Evolutionary conservation across 2,797 vertebrate species (phyloP).

Genomic region (Periparus ater): DNA sequence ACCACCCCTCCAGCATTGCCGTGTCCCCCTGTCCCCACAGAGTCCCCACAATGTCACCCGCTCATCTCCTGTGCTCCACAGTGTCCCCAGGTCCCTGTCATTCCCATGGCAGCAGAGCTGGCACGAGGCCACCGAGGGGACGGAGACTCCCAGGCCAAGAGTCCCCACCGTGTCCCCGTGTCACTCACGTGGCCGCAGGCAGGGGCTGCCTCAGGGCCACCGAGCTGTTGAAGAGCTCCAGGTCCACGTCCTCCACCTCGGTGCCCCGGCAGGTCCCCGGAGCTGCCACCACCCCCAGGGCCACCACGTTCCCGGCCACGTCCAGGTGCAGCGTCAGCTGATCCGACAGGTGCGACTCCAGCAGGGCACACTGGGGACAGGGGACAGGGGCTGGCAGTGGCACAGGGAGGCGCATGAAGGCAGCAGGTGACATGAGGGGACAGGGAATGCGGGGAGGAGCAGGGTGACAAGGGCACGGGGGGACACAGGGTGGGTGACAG

Average conservation of each 20-base stretch:
- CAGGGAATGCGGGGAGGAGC: no score
- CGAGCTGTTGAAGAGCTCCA: conserved; percentile 90
- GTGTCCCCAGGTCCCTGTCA: no score
- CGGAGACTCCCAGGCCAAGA: no score
- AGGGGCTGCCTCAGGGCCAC: conserved; percentile 81
- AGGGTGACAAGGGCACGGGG: neutral
- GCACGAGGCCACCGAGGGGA: no score
- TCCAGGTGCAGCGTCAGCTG: conserved; percentile 87
- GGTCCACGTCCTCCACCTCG: conserved; percentile 87
- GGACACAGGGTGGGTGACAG: no score
- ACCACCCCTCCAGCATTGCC: no score
- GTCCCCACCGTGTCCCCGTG: neutral
- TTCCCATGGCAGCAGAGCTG: no score
- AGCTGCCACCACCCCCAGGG: conserved; percentile 84
- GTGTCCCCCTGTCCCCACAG: no score
- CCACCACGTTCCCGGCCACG: conserved; percentile 85
- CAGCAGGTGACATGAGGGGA: neutral
- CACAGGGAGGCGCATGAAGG: no score
- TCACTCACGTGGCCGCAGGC: neutral
- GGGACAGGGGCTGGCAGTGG: neutral
- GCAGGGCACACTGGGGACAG: neutral
- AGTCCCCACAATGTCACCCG: no score
- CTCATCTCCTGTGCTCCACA: no score
- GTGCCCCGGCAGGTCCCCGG: conserved; percentile 85
- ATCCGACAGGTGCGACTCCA: conserved; percentile 46